Conservation (phyloP, 2,113 vertebrate genomes). For the Phaethornis superciliosus region DNA sequence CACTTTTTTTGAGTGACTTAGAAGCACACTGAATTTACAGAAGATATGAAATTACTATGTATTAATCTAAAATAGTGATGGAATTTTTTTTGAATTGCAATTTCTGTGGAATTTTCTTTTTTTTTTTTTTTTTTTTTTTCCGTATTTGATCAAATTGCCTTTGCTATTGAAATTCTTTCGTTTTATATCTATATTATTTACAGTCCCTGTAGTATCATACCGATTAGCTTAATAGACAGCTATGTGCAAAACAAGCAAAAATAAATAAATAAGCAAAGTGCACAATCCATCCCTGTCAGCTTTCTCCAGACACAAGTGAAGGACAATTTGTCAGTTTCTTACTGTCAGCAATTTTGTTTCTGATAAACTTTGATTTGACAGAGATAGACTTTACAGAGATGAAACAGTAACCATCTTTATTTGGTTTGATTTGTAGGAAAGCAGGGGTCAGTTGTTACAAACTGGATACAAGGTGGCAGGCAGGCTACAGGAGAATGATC, state of each 20-base stretch:
- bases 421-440: conserved; percentile 49
- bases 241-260: conserved; percentile 62
- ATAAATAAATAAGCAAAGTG: conserved; percentile 27
- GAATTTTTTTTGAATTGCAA: not conserved
- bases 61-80: not conserved
- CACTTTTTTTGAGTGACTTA: not conserved
- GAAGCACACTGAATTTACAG: not conserved
- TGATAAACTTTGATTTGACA: conserved; percentile 60
- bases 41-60: not conserved
- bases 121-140: conserved; percentile 20
- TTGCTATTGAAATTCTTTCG: not conserved
- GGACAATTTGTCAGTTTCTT: conserved; percentile 31
- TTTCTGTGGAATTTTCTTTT: not conserved
- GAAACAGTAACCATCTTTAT: conserved; percentile 28
- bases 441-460: not conserved
- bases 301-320: conserved; percentile 34
- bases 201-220: conserved; percentile 1
- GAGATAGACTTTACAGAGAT: conserved; percentile 13
- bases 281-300: conserved; percentile 42
- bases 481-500: not conserved
- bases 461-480: conserved; percentile 17
- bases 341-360: conserved; percentile 4
- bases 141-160: conserved; percentile 3
- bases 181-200: not conserved
- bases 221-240: conserved; percentile 54